These are phyloP conservation scores for Anser cygnoides DNA, from an alignment of 2,113 vertebrate genomes.

Conservation along the genomic window DNA sequence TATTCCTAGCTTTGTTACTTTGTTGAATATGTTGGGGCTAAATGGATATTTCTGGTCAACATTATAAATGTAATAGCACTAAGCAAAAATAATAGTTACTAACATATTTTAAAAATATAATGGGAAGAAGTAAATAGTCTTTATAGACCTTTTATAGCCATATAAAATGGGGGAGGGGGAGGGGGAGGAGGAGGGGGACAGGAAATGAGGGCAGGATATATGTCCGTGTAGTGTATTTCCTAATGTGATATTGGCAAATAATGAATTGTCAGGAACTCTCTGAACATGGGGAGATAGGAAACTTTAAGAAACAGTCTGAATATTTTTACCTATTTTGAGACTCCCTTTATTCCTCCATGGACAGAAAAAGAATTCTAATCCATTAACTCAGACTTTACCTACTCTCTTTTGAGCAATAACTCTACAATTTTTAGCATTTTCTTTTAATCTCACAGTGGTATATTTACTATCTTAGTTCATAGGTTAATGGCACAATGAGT, in stretches of 20 bases:
- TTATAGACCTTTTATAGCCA: not conserved
- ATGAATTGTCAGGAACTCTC: not conserved
- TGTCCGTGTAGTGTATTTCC: not conserved
- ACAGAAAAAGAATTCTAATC: not conserved
- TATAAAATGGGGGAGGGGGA: not conserved
- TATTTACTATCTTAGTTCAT: not conserved
- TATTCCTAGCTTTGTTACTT: constrained; percentile 11
- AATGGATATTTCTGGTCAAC: not conserved
- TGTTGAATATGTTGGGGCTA: not conserved
- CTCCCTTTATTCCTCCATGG: not conserved
- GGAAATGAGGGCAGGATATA: not conserved
- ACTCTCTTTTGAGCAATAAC: constrained; percentile 16
- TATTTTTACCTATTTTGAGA: not conserved
- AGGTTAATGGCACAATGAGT: not conserved
- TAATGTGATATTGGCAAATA: not conserved
- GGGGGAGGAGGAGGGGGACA: not conserved
- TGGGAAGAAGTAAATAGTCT: not conserved
- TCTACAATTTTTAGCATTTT: not conserved
- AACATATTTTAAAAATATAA: not conserved
- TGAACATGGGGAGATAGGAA: not conserved
- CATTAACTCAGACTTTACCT: not conserved
- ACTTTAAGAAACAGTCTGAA: not conserved
- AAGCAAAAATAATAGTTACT: not conserved
- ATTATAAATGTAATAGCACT: not conserved
- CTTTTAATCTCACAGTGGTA: not conserved